Conservation (phyloP, 1,140 invertebrate genomes). For the Littorina saxatilis region DNA sequence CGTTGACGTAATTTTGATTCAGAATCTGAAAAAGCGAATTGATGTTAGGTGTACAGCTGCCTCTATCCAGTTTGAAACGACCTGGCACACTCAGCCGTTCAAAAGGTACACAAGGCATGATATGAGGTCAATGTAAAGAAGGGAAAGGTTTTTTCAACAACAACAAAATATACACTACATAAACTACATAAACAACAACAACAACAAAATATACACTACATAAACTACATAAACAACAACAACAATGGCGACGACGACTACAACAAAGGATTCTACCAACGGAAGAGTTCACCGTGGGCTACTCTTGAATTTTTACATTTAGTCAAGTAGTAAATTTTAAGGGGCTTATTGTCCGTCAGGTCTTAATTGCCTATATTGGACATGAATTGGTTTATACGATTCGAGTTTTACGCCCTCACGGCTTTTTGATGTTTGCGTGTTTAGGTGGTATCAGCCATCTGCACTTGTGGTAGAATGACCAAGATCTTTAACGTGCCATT, state of each 20-base stretch:
- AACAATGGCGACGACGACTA: background rate
- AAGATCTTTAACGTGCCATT: too few species aligned
- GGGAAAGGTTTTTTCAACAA: background rate
- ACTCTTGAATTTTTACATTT: too few species aligned
- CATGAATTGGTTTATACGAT: too few species aligned
- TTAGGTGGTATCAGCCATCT: too few species aligned
- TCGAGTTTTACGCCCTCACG: too few species aligned
- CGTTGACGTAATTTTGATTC: constrained; percentile 72
- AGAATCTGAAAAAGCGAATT: constrained; percentile 62
- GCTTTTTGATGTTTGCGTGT: too few species aligned
- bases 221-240: background rate
- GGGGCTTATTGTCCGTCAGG: too few species aligned
- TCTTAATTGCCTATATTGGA: too few species aligned
- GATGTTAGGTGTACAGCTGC: too few species aligned
- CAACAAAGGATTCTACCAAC: background rate
- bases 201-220: background rate
- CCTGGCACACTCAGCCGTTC: background rate
- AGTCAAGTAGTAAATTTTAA: too few species aligned
- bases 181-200: background rate
- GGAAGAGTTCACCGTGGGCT: background rate
- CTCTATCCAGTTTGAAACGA: too few species aligned
- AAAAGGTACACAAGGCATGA: background rate
- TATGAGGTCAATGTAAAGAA: background rate
- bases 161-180: background rate
- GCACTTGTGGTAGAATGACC: too few species aligned